Evolutionary conservation across 2,888 invertebrate species (phyloP), one percentile per base, ranked within the genome.

Genomic region (Lamellibrachia columna): DNA sequence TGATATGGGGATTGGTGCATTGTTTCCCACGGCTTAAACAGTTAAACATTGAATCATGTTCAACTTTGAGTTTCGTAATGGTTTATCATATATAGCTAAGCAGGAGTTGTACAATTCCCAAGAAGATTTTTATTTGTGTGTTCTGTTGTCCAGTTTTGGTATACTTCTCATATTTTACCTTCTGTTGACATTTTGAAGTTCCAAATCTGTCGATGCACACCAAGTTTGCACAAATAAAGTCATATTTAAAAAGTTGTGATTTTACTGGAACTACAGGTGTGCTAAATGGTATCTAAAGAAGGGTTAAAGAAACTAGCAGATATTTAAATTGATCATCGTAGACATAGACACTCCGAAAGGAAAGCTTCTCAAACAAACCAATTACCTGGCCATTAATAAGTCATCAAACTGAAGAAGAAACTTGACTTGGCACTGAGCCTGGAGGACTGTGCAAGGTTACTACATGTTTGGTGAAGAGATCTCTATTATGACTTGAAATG

Each of bases 401-500:
- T 75, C 75, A 75, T 75, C n/a, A 75, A 6, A 6, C 2, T 22
- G 22, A 22, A 75, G 75, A 75, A 75, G 75, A 75, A 75, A 75
- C 75, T 75, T 22, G 75, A 75, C 75, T 75, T 75, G 75, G 75
- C 75, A 75, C 22, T 22, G 75, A 15, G 15, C 75, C 75, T n/a
- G 11, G 75, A 75, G 75, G 75, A 75, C 75, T 22, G 15, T 75
- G n/a, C 75, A 75, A 75, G 75, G 75, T 75, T 75, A 75, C 75
- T 75, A 75, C 75, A 75, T n/a, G 75, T 75, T 75, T 75, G 75
- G 22, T 75, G 75, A 75, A n/a, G 15, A 75, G 75, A 75, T 75
- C 75, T 75, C 75, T 75, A 75, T 75, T 75, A 75, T 75, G 75
- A 75, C 75, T 75, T 75, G 75, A 75, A 75, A 75, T n/a, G 22